These are phyloP conservation scores for Salvelinus fontinalis DNA, from an alignment of 2,113 vertebrate genomes.

Conservation along the genomic window DNA sequence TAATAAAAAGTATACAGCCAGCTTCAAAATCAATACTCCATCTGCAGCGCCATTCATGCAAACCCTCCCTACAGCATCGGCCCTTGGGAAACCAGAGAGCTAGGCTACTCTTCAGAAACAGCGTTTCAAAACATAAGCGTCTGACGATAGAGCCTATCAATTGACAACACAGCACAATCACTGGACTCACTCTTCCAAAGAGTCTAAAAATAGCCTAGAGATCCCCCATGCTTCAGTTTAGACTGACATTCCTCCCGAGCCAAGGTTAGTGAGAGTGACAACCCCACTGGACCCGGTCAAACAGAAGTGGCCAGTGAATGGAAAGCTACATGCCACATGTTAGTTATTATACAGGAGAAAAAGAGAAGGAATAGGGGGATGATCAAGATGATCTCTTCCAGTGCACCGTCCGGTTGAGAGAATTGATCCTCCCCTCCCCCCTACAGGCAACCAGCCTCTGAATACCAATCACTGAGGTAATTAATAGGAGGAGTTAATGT, in stretches of 20 bases:
- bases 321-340: not conserved
- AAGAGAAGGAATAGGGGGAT: not conserved
- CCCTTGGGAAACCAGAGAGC: no score
- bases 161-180: no score
- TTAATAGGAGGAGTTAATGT: slow-evolving; percentile 73
- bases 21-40: not conserved
- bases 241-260: not conserved
- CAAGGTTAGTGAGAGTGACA: slow-evolving; percentile 1
- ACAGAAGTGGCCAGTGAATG: not conserved
- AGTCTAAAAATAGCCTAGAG: no score
- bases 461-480: slow-evolving; percentile 71
- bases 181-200: no score
- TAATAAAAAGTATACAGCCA: not conserved
- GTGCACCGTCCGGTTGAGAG: slow-evolving; percentile 48
- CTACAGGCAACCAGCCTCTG: slow-evolving; percentile 56
- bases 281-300: not conserved
- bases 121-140: no score
- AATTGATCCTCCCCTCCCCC: slow-evolving; percentile 57
- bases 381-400: slow-evolving; percentile 28
- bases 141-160: no score
- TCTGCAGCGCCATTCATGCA: not conserved
- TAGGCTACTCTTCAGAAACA: no score
- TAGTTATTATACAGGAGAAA: not conserved
- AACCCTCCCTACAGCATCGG: not conserved
- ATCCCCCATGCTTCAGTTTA: no score